phyloP scores from a whole-genome alignment of 2,113 vertebrate species.

The Sporophila hypoxantha region DNA sequence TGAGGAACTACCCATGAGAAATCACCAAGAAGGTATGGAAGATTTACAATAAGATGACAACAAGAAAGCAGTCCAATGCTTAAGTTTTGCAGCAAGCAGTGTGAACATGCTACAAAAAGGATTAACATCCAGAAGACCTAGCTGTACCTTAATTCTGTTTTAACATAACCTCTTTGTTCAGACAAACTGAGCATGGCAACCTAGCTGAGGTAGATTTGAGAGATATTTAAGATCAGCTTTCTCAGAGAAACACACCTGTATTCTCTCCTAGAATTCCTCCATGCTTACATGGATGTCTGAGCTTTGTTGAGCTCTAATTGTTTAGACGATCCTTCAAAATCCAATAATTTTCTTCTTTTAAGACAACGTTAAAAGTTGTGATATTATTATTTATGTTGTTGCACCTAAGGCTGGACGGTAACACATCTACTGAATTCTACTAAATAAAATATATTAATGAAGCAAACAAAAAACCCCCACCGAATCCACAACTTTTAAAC shows the following conservation, averaged over 20 bases:
- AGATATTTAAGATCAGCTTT: neutral
- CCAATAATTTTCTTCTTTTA: neutral
- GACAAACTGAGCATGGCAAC: neutral
- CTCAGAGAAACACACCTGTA: neutral
- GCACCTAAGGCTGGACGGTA: neutral
- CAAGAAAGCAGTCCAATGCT: neutral
- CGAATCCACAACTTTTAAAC: neutral
- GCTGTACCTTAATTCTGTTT: neutral
- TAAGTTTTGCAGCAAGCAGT: neutral
- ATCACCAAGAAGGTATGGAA: too few species aligned
- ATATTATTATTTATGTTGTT: neutral
- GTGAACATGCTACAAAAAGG: fast-evolving
- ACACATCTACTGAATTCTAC: neutral
- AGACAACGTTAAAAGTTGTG: neutral
- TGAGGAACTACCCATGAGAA: too few species aligned
- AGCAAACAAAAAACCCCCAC: neutral
- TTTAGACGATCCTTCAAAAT: neutral
- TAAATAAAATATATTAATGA: neutral
- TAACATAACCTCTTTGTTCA: neutral
- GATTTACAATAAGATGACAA: too few species aligned
- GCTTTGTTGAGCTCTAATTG: neutral
- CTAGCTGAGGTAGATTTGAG: neutral
- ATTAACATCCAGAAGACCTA: neutral
- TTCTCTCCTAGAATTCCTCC: neutral
- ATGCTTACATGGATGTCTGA: neutral